These are phyloP conservation scores for Diacarnus erythraeanus DNA, from an alignment of 37 sponge, comb jelly and placozoan genomes.

Conservation along the genomic window DNA sequence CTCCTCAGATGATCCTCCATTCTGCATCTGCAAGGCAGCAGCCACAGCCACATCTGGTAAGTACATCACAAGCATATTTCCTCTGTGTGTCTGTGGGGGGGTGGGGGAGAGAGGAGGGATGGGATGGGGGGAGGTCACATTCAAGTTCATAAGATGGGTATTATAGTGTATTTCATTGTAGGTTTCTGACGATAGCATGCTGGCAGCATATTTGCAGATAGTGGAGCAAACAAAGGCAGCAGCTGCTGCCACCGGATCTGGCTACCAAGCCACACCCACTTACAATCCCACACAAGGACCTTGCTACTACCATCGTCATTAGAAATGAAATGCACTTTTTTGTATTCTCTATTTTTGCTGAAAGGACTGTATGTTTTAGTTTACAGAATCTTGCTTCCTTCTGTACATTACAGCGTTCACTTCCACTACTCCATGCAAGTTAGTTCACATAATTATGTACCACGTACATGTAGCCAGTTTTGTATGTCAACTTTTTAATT, in stretches of 20 bases:
- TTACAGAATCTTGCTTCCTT: no score
- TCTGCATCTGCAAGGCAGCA: background rate
- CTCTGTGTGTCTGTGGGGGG: background rate
- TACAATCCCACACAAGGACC: background rate
- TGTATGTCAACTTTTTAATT: no score
- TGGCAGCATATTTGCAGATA: conserved; percentile 48
- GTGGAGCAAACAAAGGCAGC: conserved; percentile 43
- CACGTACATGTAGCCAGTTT: no score
- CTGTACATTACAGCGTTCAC: no score
- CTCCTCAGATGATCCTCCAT: background rate
- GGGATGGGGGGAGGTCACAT: no score
- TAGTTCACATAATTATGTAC: no score
- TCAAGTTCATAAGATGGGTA: background rate
- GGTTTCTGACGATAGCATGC: conserved; percentile 19
- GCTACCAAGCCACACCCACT: background rate
- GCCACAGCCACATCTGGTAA: background rate
- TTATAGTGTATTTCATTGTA: background rate
- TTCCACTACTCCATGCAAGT: no score
- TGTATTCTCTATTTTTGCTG: no score
- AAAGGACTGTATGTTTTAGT: background rate
- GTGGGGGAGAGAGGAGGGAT: no score
- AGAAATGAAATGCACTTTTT: background rate
- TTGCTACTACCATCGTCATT: background rate
- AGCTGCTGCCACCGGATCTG: background rate
- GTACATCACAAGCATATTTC: background rate